Conservation (phyloP, 1,140 invertebrate genomes). For the Paraescarpia echinospica region DNA sequence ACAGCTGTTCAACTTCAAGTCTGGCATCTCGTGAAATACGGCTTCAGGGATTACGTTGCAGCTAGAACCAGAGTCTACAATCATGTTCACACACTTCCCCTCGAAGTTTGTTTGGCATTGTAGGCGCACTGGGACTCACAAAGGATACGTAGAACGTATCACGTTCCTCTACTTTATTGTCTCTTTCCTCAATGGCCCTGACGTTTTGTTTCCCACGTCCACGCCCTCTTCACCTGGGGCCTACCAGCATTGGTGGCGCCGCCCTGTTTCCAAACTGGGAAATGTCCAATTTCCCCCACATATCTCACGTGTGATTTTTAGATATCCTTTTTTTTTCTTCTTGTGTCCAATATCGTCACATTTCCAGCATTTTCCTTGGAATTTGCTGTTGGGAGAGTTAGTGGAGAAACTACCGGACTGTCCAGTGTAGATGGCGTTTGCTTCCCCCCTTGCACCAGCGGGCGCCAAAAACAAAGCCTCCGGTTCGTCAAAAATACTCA, state of each 20-base stretch:
- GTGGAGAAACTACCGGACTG: background rate
- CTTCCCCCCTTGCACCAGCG: background rate
- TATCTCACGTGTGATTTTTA: background rate
- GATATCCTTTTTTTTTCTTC: background rate
- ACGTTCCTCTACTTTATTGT: background rate
- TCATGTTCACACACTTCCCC: background rate
- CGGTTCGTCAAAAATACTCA: background rate
- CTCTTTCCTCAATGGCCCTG: background rate
- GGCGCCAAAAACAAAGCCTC: too few relatives aligned
- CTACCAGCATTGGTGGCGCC: background rate
- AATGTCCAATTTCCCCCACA: background rate
- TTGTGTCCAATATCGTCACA: background rate
- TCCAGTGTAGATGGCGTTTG: background rate
- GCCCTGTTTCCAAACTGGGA: background rate
- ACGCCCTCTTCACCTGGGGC: background rate
- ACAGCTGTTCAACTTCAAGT: background rate
- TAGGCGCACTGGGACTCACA: background rate
- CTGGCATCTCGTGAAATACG: background rate
- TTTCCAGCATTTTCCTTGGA: background rate
- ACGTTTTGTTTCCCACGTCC: background rate
- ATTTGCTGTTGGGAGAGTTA: background rate
- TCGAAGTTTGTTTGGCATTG: background rate
- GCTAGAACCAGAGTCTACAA: background rate
- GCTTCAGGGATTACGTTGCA: background rate
- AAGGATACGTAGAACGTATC: background rate